These are phyloP conservation scores for Pterocles burchelli DNA, from an alignment of 2,113 vertebrate species.

Conservation along the genomic window DNA sequence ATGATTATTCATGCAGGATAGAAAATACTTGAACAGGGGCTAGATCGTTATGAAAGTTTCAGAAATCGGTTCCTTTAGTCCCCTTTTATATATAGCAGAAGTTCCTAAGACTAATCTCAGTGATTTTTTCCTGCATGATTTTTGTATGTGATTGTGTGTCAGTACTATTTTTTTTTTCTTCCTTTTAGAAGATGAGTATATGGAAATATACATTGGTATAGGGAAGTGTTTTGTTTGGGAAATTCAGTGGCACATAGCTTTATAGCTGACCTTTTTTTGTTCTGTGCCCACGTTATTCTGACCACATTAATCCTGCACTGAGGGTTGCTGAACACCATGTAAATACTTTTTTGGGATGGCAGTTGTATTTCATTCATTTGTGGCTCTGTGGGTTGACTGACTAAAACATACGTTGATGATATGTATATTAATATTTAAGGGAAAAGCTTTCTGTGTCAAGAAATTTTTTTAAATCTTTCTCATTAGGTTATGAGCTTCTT, in stretches of 20 bases:
- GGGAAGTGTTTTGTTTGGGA: not conserved
- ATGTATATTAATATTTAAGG: not conserved
- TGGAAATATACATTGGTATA: not conserved
- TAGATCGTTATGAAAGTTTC: not conserved
- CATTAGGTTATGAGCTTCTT: not conserved
- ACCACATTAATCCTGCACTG: not conserved
- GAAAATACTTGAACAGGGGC: not conserved
- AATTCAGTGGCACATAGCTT: not conserved
- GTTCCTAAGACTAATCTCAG: not conserved
- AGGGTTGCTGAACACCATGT: not conserved
- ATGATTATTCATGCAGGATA: not conserved
- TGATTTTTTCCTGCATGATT: accelerated
- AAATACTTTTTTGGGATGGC: not conserved
- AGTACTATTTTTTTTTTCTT: not conserved
- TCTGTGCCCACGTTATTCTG: not conserved
- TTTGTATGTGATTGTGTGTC: not conserved
- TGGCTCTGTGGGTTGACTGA: not conserved
- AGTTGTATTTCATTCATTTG: not conserved
- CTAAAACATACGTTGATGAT: not conserved
- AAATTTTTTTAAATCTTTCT: not conserved
- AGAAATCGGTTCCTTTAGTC: not conserved
- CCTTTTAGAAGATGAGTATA: not conserved
- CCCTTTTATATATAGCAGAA: not conserved
- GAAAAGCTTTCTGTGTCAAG: not conserved
- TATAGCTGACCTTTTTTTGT: not conserved